Evolutionary conservation across 2,888 invertebrate species (phyloP), one percentile per base, ranked within the genome.

Genomic region (Limnephilus auricula): DNA sequence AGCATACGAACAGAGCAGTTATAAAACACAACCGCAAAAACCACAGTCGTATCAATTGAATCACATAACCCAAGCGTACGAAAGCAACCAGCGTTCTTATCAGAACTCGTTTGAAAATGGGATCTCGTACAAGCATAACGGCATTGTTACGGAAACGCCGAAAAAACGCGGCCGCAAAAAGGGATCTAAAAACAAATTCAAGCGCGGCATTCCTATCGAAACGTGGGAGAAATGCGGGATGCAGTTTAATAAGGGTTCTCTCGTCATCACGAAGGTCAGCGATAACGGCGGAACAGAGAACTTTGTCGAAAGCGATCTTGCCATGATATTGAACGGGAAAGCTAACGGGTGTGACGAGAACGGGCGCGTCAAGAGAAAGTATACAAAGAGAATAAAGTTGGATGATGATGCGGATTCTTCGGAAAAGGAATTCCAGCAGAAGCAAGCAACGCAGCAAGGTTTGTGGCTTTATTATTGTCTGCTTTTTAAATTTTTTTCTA

Each of bases 111-210:
- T 18, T 25, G 50, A 65, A 65, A 65, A 65, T 1, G 40, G 40
- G 10, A n/a, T 84, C 10, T 30, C 30, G 30, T 85, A 90, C 87
- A 37, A 37, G 31, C 65, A 65, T 12, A 87, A 86, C 45, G 34
- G 50, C n/a, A 83, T 34, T 84, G 50, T 78, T 65, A 37, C 65
- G 18, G 32, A 80, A 15, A 89, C 40, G 31, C 91, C 91, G 9
- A 91, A 92, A 65, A 87, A 86, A 31, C 87, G 92, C 18, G 92
- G 92, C 4, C 32, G 92, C n/a, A 92, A 92, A 78, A 92, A 92
- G 50, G 92, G 92, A 18, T 91, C 91, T 4, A 92, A 92, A 50
- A 92, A 92, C 90, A 92, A 92, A 84, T 92, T 92, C 65, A 92
- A 92, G 34, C 86, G 85, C 31, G 92, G 92, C 0, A 87, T 92